These are phyloP conservation scores for Catharus bicknelli DNA, from an alignment of 2,113 vertebrate genomes.

Conservation along the genomic window DNA sequence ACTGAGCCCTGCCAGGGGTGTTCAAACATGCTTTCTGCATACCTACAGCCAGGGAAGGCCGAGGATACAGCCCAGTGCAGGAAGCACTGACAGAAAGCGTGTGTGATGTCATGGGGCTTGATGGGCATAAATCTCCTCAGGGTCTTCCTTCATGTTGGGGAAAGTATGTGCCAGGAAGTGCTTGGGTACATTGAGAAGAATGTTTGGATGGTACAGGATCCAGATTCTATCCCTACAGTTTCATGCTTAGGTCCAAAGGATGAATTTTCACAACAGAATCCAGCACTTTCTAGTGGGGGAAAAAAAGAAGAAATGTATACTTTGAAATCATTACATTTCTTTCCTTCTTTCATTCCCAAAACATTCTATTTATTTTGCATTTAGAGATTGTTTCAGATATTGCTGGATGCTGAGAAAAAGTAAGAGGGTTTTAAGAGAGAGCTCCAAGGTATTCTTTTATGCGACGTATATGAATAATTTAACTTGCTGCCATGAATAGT, in stretches of 20 bases:
- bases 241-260: background rate
- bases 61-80: background rate
- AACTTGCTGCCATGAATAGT: slow-evolving; percentile 46
- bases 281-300: background rate
- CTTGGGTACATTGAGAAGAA: background rate
- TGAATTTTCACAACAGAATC: background rate
- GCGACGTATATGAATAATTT: slow-evolving; percentile 50
- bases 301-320: background rate
- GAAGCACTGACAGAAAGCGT: background rate
- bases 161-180: accelerated
- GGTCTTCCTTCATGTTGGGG: background rate
- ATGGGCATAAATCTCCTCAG: background rate
- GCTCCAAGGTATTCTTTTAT: slow-evolving; percentile 42
- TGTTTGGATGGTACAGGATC: background rate
- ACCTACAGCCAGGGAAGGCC: background rate
- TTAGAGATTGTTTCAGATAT: slow-evolving; percentile 9
- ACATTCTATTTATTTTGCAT: slow-evolving; percentile 22
- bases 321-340: slow-evolving; percentile 3
- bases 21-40: background rate
- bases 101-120: accelerated
- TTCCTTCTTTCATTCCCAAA: background rate
- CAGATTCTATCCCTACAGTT: background rate
- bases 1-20: background rate
- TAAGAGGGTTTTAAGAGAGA: slow-evolving; percentile 14
- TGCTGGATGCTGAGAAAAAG: background rate